A percentile compares a stretch with the other conserved stretches of the same genome.
Evolutionary conservation across 2,888 invertebrate genomes (phyloP).

Genomic region (Drosophila mercatorum): DNA sequence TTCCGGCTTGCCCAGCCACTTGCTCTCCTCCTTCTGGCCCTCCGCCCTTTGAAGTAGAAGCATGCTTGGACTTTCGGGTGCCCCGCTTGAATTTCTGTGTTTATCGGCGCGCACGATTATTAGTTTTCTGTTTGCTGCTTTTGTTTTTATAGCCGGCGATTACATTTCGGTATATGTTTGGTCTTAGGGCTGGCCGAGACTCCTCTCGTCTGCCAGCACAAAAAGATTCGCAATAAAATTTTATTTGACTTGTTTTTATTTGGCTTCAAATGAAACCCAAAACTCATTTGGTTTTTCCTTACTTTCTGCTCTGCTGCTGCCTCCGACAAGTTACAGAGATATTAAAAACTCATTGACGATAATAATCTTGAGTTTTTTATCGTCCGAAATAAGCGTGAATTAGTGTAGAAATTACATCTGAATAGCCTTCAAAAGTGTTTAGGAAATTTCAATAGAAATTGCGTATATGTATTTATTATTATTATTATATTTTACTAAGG

Average conservation of each 20-base stretch:
- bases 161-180: constrained; percentile 70
- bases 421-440: neutral
- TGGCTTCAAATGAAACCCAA: constrained; percentile 52
- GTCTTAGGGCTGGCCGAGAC: constrained; percentile 25
- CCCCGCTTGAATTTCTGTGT: constrained; percentile 63
- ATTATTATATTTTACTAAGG: neutral
- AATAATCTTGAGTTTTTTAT: constrained; percentile 43
- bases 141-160: constrained; percentile 77
- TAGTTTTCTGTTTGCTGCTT: constrained; percentile 72
- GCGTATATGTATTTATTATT: neutral
- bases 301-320: neutral
- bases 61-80: constrained; percentile 24
- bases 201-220: constrained; percentile 17
- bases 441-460: neutral
- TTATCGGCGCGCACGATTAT: constrained; percentile 78
- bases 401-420: constrained; percentile 7
- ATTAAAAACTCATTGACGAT: constrained; percentile 70
- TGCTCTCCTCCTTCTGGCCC: neutral
- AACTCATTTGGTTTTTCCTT: constrained; percentile 41
- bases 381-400: constrained; percentile 16
- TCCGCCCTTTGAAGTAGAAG: constrained; percentile 23
- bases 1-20: constrained; percentile 13
- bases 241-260: constrained; percentile 66
- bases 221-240: constrained; percentile 76
- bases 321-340: constrained; percentile 41